phyloP scores from a whole-genome alignment of 35 echinoderm and acorn worm species.

The Eucidaris tribuloides region DNA sequence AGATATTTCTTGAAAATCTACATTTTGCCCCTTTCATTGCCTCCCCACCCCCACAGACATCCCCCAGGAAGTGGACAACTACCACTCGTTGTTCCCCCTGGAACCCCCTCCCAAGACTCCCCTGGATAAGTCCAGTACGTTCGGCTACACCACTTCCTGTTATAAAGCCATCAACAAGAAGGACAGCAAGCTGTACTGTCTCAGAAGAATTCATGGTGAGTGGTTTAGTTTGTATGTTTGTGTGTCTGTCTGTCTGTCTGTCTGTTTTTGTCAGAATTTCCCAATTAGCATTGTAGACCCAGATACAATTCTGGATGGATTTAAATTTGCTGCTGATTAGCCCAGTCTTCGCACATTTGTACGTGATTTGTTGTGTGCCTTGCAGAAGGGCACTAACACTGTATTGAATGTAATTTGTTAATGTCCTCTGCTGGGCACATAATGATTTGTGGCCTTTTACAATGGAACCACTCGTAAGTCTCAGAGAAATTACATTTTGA shows the following conservation, averaged over 20 bases:
- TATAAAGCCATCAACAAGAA: conserved; percentile 99
- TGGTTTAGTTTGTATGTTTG: not conserved
- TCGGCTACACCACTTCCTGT: conserved; percentile 94
- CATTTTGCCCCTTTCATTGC: not conserved
- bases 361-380: no score
- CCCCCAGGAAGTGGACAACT: conserved; percentile 90
- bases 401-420: no score
- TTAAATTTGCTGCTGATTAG: no score
- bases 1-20: not conserved
- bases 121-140: conserved; percentile 98
- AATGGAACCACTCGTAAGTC: no score
- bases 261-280: no score
- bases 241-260: not conserved
- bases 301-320: no score
- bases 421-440: no score
- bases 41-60: conserved; percentile 43
- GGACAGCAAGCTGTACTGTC: conserved; percentile 88
- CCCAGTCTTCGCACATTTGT: no score
- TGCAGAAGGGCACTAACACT: no score
- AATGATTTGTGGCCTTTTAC: no score
- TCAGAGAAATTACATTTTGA: no score
- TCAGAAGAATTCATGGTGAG: conserved; percentile 96
- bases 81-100: conserved; percentile 86
- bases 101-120: conserved; percentile 81
- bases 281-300: no score